Base-by-base conservation (phyloP, 2,797 vertebrate genomes). In the Falco rusticolus region DNA sequence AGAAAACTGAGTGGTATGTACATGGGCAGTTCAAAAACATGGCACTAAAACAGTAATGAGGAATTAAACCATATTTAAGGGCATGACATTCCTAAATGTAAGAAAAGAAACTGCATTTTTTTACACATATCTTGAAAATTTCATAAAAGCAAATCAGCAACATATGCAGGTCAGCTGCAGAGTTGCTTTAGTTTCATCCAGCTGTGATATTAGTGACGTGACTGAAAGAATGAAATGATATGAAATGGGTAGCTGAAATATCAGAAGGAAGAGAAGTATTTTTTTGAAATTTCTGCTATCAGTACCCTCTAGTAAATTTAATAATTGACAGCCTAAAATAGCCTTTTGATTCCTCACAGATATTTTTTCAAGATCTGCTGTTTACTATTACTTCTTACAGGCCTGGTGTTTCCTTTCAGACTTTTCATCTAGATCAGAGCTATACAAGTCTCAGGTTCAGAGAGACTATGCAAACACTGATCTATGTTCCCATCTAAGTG, bases 361-460 rank as follows among this genome's bases (percentile, higher is more conserved):
- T 81, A 83, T 48, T 74, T 93, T 97, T 92, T 89, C 31, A 96
- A 65, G 91, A 84, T 87, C 60, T 93, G 50, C 13, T 89, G 72
- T 51, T 85, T 57, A 81, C 82, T 93, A 57, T 85, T 93, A 92
- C 65, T 94, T 95, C 64, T 86, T 85, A 50, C 45, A 94, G 63
- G 17, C 43, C 57, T 76, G 59, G 51, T 89, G 77, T 87, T 94
- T 81, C 34, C 76, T 97, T 97, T 96, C 85, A 96, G 93, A 89
- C 76, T 95, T 78, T 95, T 65, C 76, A 89, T 63, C 84, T 84
- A 93, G 77, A 87, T 81, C 41, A 87, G 64, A 90, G n/a, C 20
- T 81, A 45, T 29, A 4, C 16, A 51, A 81, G 28, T 65, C 43
- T 51, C 66, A 63, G 39, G 21, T 64, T 82, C 60, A 69, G 57